Percentiles rank a stretch among this genome's conserved stretches.
Conservation (phyloP, 2,797 vertebrate genomes). For the Crocodylus rhombifer region DNA sequence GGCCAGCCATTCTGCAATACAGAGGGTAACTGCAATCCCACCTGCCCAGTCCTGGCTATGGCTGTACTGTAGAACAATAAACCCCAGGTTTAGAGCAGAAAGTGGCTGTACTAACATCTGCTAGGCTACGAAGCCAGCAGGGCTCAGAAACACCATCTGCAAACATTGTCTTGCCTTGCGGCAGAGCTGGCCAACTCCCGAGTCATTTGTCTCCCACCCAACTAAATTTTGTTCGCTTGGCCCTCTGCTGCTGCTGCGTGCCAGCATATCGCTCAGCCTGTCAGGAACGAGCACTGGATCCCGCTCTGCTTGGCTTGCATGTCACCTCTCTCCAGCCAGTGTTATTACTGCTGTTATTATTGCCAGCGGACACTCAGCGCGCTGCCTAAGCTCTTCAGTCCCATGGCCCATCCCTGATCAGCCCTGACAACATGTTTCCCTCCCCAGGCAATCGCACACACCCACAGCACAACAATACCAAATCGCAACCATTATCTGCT, state of each 20-base stretch:
- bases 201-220: slow-evolving; percentile 19
- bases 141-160: background rate
- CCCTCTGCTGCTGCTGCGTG: slow-evolving; percentile 18
- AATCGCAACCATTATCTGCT: background rate
- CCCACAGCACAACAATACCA: background rate
- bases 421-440: rapidly evolving
- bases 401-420: background rate
- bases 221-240: background rate
- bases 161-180: background rate
- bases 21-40: background rate
- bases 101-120: rapidly evolving
- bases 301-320: rapidly evolving
- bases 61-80: no score
- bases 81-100: rapidly evolving
- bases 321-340: background rate
- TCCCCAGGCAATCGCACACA: no score
- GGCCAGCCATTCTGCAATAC: background rate
- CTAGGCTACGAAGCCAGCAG: rapidly evolving
- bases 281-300: background rate
- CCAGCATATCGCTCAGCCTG: background rate
- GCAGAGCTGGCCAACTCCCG: background rate
- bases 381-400: rapidly evolving
- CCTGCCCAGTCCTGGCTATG: background rate
- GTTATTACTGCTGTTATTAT: background rate
- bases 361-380: rapidly evolving